Percentiles rank a stretch among this genome's conserved stretches.
Evolutionary conservation across 2,797 vertebrate genomes (phyloP).

Genomic region (Chelon auratus): DNA sequence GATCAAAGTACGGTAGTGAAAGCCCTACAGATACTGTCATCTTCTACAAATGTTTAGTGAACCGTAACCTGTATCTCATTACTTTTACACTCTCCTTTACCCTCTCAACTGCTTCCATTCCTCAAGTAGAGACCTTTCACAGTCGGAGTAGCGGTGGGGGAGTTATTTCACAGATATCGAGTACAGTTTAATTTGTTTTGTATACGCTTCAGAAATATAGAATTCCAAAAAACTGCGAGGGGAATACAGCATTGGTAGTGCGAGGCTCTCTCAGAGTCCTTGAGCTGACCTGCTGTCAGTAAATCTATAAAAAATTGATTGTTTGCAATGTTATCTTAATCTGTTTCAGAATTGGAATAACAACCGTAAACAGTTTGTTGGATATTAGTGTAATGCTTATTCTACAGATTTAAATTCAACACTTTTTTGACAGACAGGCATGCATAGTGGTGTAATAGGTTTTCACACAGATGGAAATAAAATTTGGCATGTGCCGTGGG

Average conservation of each 20-base stretch:
- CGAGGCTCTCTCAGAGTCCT: slow-evolving; percentile 5
- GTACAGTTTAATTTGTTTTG: not conserved
- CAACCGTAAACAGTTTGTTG: slow-evolving; percentile 3
- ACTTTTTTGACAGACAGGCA: slow-evolving; percentile 16
- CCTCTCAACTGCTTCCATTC: slow-evolving; percentile 42
- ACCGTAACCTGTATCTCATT: slow-evolving; percentile 76
- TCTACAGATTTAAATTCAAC: slow-evolving; percentile 25
- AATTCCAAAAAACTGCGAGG: not conserved
- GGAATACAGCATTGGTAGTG: slow-evolving; percentile 11
- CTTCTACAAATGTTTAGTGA: slow-evolving; percentile 79
- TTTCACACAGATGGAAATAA: slow-evolving; percentile 6
- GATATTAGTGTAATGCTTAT: slow-evolving; percentile 1
- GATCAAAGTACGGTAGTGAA: slow-evolving; percentile 80
- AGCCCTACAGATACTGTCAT: slow-evolving; percentile 79
- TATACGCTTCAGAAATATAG: not conserved
- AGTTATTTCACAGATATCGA: slow-evolving; percentile 22
- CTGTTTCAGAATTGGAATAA: slow-evolving; percentile 15
- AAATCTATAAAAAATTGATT: slow-evolving; percentile 35
- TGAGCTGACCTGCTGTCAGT: slow-evolving; percentile 20
- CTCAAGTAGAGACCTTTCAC: slow-evolving; percentile 38
- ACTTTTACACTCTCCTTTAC: slow-evolving; percentile 62
- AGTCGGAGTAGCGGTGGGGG: slow-evolving; percentile 1
- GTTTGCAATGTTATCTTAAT: slow-evolving; percentile 26
- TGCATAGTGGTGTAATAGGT: not conserved
- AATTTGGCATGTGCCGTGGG: slow-evolving; percentile 2